A percentile compares a stretch with the other conserved stretches of the same genome.
These are phyloP conservation scores for Xestia c-nigrum DNA, from an alignment of 2,888 invertebrate species.

Conservation along the genomic window DNA sequence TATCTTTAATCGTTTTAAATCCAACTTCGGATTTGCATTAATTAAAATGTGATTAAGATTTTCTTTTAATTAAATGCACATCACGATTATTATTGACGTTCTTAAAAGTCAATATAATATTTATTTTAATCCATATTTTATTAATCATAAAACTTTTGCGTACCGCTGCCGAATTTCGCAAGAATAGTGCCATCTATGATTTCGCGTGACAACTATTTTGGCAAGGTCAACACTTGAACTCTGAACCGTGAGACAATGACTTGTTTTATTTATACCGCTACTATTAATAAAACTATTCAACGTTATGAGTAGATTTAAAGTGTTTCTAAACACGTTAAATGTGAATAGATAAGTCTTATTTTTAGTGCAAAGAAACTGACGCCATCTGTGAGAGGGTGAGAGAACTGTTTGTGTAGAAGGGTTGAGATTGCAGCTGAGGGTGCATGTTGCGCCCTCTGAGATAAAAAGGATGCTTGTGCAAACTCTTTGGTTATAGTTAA, in stretches of 20 bases:
- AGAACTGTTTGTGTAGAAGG: constrained; percentile 69
- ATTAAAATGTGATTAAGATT: constrained; percentile 46
- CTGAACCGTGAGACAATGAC: constrained; percentile 2
- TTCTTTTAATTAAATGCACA: constrained; percentile 15
- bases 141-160: constrained; percentile 8
- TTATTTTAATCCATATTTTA: constrained; percentile 16
- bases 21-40: constrained; percentile 18
- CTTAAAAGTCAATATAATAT: constrained; percentile 8
- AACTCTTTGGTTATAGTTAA: constrained; percentile 20
- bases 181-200: constrained; percentile 76
- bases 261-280: not conserved
- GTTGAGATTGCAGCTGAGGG: constrained; percentile 71
- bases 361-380: constrained; percentile 43
- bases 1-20: constrained; percentile 15
- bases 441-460: constrained; percentile 74
- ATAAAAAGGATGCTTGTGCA: constrained; percentile 14
- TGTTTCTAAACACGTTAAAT: not conserved
- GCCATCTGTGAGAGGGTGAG: constrained; percentile 83
- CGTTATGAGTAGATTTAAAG: constrained; percentile 6
- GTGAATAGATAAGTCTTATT: not conserved
- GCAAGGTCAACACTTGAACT: constrained; percentile 56
- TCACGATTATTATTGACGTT: not conserved
- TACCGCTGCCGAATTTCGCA: constrained; percentile 41
- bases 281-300: not conserved
- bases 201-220: constrained; percentile 67